Evolutionary conservation across 2,113 vertebrate genomes (phyloP).

Genomic region (Laterallus jamaicensis): DNA sequence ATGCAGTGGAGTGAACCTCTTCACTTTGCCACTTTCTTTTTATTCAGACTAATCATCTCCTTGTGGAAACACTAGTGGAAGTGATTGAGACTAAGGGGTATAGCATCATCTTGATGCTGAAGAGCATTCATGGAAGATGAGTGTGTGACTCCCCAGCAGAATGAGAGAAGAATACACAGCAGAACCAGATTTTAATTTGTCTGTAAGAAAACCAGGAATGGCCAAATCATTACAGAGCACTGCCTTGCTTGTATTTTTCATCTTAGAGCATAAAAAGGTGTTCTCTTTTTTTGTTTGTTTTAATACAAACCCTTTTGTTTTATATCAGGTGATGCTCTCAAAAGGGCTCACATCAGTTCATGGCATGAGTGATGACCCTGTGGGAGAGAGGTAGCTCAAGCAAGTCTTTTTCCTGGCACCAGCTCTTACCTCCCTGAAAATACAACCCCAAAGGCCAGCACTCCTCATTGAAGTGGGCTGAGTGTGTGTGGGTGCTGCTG

Average conservation of each 20-base stretch:
- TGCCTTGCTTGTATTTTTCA: constrained; percentile 15
- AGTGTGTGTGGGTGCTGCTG: not conserved
- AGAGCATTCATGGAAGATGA: constrained; percentile 59
- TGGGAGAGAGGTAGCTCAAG: not conserved
- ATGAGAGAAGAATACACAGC: constrained; percentile 45
- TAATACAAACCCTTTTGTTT: not conserved
- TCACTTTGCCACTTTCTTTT: constrained; percentile 53
- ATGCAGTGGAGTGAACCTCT: constrained; percentile 35
- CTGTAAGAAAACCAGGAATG: constrained; percentile 26
- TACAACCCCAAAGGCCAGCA: not conserved
- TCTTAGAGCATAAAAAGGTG: not conserved
- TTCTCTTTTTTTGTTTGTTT: not conserved
- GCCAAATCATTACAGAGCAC: constrained; percentile 5
- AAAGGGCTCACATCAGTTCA: not conserved
- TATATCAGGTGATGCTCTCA: not conserved
- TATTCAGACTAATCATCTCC: constrained; percentile 52
- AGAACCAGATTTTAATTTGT: constrained; percentile 26
- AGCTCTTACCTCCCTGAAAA: not conserved
- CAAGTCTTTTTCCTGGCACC: not conserved
- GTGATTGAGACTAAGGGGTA: constrained; percentile 40
- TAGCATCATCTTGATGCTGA: constrained; percentile 47
- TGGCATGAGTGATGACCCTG: not conserved
- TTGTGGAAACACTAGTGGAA: constrained; percentile 28
- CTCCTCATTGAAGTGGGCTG: not conserved
- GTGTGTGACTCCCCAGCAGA: constrained; percentile 43